Percentiles rank a stretch among this genome's conserved stretches.
These are phyloP conservation scores for Trichosurus vulpecula DNA, from an alignment of 2,797 vertebrate genomes.

Conservation along the genomic window DNA sequence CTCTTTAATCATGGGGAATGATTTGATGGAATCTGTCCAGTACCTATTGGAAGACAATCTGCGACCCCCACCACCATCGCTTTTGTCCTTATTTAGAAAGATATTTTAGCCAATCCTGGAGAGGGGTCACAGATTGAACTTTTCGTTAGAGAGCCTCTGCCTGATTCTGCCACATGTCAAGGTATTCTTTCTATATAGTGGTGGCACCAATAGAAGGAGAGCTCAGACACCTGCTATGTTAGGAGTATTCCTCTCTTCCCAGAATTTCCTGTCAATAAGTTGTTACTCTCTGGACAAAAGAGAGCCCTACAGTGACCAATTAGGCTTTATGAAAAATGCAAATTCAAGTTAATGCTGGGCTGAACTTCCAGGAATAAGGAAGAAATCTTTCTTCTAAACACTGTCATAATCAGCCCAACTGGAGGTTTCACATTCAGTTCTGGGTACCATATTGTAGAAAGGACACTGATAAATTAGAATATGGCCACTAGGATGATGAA, in stretches of 20 bases:
- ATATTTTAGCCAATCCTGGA: not conserved
- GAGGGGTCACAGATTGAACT: not conserved
- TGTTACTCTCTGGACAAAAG: not conserved
- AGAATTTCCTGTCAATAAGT: not conserved
- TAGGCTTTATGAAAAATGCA: not conserved
- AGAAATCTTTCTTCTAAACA: not conserved
- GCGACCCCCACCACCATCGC: not conserved
- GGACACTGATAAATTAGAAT: not conserved
- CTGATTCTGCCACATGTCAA: not conserved
- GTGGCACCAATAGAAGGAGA: not conserved
- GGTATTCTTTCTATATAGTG: not conserved
- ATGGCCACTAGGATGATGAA: not conserved
- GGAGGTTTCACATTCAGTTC: not conserved
- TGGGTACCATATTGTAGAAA: not conserved
- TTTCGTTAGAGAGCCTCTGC: rapidly evolving
- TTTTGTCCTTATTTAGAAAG: not conserved
- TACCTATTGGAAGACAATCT: not conserved
- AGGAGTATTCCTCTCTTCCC: not conserved
- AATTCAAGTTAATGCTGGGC: not conserved
- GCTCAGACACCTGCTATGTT: not conserved
- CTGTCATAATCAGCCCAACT: not conserved
- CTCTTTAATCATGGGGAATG: not conserved
- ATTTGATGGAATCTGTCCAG: not conserved
- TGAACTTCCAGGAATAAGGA: not conserved
- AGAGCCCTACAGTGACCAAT: too few relatives aligned